Evolutionary conservation across 2,888 invertebrate genomes (phyloP).

Genomic region (Brachyptera putata): DNA sequence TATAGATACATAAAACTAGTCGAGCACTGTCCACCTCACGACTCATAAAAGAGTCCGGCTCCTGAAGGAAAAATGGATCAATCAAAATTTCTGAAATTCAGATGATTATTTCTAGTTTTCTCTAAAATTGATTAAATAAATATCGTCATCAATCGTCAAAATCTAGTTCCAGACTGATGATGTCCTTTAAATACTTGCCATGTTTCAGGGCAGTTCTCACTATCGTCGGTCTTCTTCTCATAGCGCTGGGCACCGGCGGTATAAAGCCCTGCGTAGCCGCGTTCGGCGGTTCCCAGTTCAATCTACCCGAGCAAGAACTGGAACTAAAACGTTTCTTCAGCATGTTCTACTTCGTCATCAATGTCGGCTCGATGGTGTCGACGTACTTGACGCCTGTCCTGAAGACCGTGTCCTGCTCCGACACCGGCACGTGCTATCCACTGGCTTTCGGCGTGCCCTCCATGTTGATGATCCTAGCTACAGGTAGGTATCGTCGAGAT

Average conservation of each 20-base stretch:
- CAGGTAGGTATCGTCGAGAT: too few species aligned
- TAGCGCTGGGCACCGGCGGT: conserved; percentile 74
- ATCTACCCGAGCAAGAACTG: conserved; percentile 57
- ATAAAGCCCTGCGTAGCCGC: conserved; percentile 80
- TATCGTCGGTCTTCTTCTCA: conserved; percentile 58
- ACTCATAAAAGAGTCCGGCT: too few species aligned
- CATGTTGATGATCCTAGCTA: conserved; percentile 53
- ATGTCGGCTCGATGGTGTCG: conserved; percentile 65
- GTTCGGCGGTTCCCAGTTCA: conserved; percentile 78
- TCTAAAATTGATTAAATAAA: too few species aligned
- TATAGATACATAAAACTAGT: too few species aligned
- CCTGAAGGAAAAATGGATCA: too few species aligned
- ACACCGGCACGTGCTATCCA: conserved; percentile 62
- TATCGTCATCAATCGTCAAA: too few species aligned
- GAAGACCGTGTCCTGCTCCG: conserved; percentile 62
- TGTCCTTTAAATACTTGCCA: not conserved
- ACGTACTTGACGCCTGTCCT: conserved; percentile 71
- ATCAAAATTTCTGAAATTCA: too few species aligned
- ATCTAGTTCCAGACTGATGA: too few species aligned
- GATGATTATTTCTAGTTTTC: too few species aligned
- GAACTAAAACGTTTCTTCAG: conserved; percentile 69
- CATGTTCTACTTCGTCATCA: conserved; percentile 66
- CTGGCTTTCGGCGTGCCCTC: conserved; percentile 74
- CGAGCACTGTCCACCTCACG: too few species aligned
- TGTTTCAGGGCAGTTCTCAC: too few species aligned